Evolutionary conservation across 2,888 invertebrate genomes (phyloP), one percentile per base, ranked within the genome.

Genomic region (Orthosia cruda): DNA sequence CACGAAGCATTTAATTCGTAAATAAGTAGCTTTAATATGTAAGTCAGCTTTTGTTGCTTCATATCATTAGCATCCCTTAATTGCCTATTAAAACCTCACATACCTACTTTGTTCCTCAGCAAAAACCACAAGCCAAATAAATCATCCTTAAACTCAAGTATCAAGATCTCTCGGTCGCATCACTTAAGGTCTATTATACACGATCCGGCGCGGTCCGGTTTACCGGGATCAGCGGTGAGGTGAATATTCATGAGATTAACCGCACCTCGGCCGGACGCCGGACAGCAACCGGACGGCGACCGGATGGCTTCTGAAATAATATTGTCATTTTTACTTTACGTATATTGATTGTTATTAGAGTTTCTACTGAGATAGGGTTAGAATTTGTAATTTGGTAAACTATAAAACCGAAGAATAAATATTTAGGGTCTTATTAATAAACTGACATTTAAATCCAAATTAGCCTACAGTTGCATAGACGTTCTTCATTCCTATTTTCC

Each of bases 171-270:
- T 55, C 13, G n/a, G 63, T 74, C 49, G 55, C 50, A 32, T 20
- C 47, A 57, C 66, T 69, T 65, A 78, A 81, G 84, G 76, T 81
- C 78, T 74, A 77, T 89, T 86, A 86, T 84, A 88, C 83, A 88
- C 72, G 85, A 76, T 62, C 69, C 83, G 74, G 84, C 75, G 62
- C 80, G 80, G 87, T 81, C 77, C 85, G 84, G 87, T 84, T 84
- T 81, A 88, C 78, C 81, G 88, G 83, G 79, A 79, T 83, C 84
- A 77, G 91, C 87, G 92, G 91, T 89, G 89, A 89, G 88, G 89
- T 93, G 93, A 91, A 94, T 94, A 94, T 94, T 94, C 93, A 94
- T 93, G 94, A 93, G 92, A 92, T 92, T 91, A 92, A 89, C 91
- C 90, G 84, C 85, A 58, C 71, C 74, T 74, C 80, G 84, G 74